Evolutionary conservation across 2,888 invertebrate genomes (phyloP).

Genomic region (Tipula lateralis): DNA sequence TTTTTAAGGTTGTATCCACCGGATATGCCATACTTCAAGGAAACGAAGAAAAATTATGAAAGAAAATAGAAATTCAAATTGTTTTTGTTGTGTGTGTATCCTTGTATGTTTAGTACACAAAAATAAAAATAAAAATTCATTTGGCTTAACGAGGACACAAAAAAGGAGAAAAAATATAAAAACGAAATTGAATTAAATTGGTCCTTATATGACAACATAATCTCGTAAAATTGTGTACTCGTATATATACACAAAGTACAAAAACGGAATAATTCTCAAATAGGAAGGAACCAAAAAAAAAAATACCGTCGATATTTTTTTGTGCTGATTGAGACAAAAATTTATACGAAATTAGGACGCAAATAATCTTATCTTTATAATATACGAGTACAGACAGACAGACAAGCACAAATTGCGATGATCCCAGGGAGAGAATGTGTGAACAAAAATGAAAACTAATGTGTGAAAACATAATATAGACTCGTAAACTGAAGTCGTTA

Average conservation of each 20-base stretch:
- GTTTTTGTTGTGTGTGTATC: neutral
- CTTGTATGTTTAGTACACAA: neutral
- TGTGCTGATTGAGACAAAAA: slow-evolving; percentile 4
- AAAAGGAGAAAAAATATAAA: neutral
- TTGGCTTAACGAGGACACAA: neutral
- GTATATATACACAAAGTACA: neutral
- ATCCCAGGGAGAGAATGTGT: neutral
- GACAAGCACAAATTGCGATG: neutral
- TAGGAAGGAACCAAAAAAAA: neutral
- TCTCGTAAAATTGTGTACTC: neutral
- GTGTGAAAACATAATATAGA: neutral
- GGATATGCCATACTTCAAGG: neutral
- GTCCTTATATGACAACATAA: slow-evolving; percentile 13
- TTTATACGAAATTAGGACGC: neutral
- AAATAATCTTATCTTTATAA: neutral
- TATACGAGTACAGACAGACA: neutral
- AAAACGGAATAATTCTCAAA: neutral
- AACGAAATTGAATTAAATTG: neutral
- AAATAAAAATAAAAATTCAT: neutral
- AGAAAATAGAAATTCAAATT: neutral
- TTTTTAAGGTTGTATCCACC: neutral
- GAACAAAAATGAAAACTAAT: neutral
- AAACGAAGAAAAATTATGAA: neutral
- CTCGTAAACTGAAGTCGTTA: neutral
- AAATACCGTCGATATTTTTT: neutral